These are phyloP conservation scores for Tragelaphus strepsiceros DNA, from an alignment of 2,113 vertebrate genomes.

Conservation along the genomic window DNA sequence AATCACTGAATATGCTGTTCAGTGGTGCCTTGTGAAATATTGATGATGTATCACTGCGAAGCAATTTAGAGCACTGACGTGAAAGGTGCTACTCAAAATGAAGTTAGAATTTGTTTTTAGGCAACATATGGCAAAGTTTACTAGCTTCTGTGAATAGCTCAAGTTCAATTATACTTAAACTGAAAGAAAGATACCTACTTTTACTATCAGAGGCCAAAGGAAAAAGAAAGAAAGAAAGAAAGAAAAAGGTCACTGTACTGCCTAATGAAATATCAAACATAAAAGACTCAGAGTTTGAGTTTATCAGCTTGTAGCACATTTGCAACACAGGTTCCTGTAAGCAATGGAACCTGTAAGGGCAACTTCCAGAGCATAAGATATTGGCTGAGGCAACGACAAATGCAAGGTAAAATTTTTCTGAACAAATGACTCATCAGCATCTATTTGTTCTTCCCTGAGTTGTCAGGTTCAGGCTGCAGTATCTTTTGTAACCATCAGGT, in stretches of 20 bases:
- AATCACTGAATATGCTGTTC: conserved; percentile 16
- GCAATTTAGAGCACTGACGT: conserved; percentile 33
- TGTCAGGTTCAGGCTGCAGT: neutral
- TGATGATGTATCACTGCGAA: conserved; percentile 49
- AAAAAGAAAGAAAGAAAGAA: neutral
- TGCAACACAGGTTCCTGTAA: neutral
- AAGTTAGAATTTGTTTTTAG: conserved; percentile 58
- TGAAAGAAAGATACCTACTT: conserved; percentile 16
- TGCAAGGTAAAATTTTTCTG: neutral
- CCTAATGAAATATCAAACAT: conserved; percentile 50
- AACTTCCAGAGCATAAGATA: neutral
- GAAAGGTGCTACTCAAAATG: conserved; percentile 37
- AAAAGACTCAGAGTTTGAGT: neutral
- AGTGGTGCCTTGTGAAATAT: conserved; percentile 50
- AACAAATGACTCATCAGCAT: neutral
- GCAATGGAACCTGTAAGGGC: neutral
- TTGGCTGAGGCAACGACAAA: neutral
- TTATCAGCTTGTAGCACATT: conserved; percentile 40
- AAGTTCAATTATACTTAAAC: conserved; percentile 53
- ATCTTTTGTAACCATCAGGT: conserved; percentile 8
- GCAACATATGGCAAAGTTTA: conserved; percentile 25
- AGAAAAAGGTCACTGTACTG: neutral
- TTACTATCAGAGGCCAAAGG: conserved; percentile 7
- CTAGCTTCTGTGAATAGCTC: neutral
- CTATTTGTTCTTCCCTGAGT: neutral